Percentiles rank a stretch among this genome's conserved stretches.
Evolutionary conservation across 2,113 vertebrate genomes (phyloP).

Genomic region (Saccopteryx bilineata): DNA sequence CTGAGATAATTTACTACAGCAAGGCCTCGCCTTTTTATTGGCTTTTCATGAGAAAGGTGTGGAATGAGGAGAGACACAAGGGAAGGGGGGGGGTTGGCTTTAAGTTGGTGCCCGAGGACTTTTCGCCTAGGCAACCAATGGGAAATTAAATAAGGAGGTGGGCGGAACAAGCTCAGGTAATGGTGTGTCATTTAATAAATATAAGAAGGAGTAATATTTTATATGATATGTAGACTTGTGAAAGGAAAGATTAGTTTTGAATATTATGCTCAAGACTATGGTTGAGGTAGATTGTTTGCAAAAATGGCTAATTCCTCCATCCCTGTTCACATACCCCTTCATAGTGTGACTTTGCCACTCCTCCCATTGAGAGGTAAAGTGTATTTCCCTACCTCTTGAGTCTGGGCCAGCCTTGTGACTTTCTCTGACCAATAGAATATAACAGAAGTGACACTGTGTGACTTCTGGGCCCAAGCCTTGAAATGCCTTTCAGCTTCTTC

Average conservation of each 20-base stretch:
- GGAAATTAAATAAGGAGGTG: neutral
- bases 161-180: neutral
- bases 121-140: neutral
- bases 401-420: neutral
- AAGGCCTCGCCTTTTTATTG: conserved; percentile 61
- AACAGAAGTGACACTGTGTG: neutral
- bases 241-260: neutral
- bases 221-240: neutral
- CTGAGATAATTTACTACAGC: conserved; percentile 28
- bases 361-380: neutral
- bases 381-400: neutral
- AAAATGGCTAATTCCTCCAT: neutral
- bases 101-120: neutral
- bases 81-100: neutral
- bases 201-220: neutral
- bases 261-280: neutral
- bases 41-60: conserved; percentile 30
- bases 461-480: neutral
- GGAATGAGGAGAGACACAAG: neutral
- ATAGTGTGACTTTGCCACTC: neutral
- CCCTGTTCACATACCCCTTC: neutral
- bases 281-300: neutral
- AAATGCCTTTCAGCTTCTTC: neutral
- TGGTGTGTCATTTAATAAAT: neutral
- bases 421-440: neutral